phyloP scores from a whole-genome alignment of 2,888 invertebrate genomes.

The Corythucha ciliata region DNA sequence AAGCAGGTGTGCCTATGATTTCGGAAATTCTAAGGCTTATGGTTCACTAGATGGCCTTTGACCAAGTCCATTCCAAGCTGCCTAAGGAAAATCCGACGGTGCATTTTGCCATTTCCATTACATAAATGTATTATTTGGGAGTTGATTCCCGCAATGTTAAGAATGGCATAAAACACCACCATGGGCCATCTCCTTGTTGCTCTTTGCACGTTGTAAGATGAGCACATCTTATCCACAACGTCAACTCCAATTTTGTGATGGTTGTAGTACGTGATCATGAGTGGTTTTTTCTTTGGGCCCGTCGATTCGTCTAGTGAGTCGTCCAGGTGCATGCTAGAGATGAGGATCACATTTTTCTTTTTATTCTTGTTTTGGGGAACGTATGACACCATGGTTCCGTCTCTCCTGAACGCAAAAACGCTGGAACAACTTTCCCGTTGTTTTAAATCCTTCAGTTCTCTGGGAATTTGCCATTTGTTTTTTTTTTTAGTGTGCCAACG shows the following conservation, averaged over 20 bases:
- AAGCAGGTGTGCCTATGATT: too few relatives aligned
- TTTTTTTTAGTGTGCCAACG: conserved; percentile 23
- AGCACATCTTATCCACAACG: conserved; percentile 21
- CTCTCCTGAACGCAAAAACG: conserved; percentile 18
- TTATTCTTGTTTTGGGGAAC: conserved; percentile 21
- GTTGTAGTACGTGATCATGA: conserved; percentile 28
- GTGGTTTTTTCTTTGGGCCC: conserved; percentile 22
- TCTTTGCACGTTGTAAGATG: conserved; percentile 23
- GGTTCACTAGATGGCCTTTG: conserved; percentile 13
- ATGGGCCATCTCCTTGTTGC: conserved; percentile 30
- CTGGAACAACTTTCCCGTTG: conserved; percentile 13
- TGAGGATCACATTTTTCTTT: conserved; percentile 17
- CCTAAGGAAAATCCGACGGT: conserved; percentile 23
- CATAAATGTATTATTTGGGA: conserved; percentile 21
- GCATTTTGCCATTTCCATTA: conserved; percentile 20
- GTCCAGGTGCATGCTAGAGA: conserved; percentile 26
- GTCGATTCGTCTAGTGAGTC: conserved; percentile 14
- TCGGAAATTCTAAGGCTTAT: too few relatives aligned
- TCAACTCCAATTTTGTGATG: conserved; percentile 25
- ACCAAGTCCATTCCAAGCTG: conserved; percentile 22
- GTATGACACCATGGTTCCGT: conserved; percentile 23
- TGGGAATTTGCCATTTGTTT: conserved; percentile 30
- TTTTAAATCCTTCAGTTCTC: conserved; percentile 19
- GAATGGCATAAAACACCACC: conserved; percentile 26
- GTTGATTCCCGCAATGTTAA: conserved; percentile 31